Base-by-base conservation (phyloP, 2,888 invertebrate genomes). In the Andrena minutula region DNA sequence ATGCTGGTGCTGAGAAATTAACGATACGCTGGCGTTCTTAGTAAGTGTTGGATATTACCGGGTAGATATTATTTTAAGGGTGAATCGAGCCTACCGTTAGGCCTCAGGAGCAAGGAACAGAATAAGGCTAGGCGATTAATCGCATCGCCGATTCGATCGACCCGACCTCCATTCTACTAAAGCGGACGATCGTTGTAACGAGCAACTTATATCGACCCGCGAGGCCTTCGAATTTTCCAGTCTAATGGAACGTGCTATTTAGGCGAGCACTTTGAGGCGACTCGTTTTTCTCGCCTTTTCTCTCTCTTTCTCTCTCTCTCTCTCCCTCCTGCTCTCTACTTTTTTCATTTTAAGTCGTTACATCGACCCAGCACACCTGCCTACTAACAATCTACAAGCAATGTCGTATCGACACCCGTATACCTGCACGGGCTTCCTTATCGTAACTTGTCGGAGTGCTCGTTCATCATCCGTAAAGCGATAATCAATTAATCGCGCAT, bases 201-300 rank as follows among this genome's bases (percentile, higher is more conserved):
- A 69, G 76, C 53, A 30, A 85, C 82, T 79, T 75, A 69, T 78
- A 86, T 86, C 82, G 85, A 87, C 66, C 35, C 47, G 23, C 74
- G 56, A 72, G 74, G 74, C 83, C 83, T 88, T 88, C 85, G 87
- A 87, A 85, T 88, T 88, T 87, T 86, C 82, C 81, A 72, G 61
- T 87, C 87, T 76, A 83, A 73, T 75, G 79, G 79, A 86, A 88
- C 82, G 65, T 69, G 70, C 77, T 75, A 75, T 88, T 86, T 85
- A 82, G 70, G 73, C 61, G 64, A 63, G 10, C 81, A 71, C 79
- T 85, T 88, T 80, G 64, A 78, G 72, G 47, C 79, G 58, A 56
- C 30, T 64, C 65, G 60, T 56, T 82, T 75, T 74, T 70, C 74
- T 58, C 64, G 16, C 3, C 10, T 51, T 60, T 60, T 41, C 7